Evolutionary conservation across 2,113 vertebrate species (phyloP), one percentile per base, ranked within the genome.

Genomic region (Barbus barbus): DNA sequence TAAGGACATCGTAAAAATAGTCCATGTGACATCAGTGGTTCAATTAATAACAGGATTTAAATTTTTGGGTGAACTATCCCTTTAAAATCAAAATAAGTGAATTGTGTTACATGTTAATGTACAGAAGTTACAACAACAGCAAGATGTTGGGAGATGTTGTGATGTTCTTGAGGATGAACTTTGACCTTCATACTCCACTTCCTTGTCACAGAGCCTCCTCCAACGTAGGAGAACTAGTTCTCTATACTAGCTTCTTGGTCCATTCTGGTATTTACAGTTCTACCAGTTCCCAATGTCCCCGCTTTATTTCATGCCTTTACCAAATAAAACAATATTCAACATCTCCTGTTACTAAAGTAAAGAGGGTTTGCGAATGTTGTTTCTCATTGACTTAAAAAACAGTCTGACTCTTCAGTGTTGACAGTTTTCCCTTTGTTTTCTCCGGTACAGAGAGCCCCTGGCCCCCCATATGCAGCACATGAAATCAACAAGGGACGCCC

Each of bases 401-500:
- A 56, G 48, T 31, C 1, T 18, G 24, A 72, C 58, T 67, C 13
- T 85, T 22, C 51, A 9, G 18, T 77, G 41, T 82, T 80, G 56
- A 60, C 38, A 18, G 12, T 31, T 38, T n/a, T 80, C 33, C 56
- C 0, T n/a, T 38, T 67, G 41, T 81, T 38, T 78, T 71, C 71
- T 61, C 69, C 98, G 95, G 96, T 99, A 92, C 95, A 96, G 90
- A 97, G 97, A 93, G 96, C 97, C 61, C 94, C 95, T 79, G 95
- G 96, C 87, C 95, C 97, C 88, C 94, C 95, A 87, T 99, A 96
- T 87, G 92, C 95, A 92, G 91, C 96, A 91, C 97, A 98, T 91
- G 98, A 99, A 93, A 94, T 99, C 94, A 95, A 92, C 94, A 99
- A 99, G 95, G 98, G 97, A 94, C 97, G 97, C 90, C 96, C 96